A percentile compares a stretch with the other conserved stretches of the same genome.
Evolutionary conservation across 2,113 vertebrate species (phyloP).

Genomic region (Microtus oregoni): DNA sequence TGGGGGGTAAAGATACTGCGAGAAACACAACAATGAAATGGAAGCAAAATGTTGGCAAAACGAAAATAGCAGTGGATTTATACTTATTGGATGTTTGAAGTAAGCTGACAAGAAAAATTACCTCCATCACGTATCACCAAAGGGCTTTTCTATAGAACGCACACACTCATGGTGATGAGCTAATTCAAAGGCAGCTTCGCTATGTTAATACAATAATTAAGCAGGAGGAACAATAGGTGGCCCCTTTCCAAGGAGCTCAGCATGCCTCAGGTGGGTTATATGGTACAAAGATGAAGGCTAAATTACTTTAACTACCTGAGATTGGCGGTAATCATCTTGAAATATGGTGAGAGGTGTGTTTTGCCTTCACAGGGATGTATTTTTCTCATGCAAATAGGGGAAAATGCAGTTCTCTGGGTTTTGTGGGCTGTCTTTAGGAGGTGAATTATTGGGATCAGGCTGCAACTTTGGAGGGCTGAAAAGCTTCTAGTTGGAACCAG

Average conservation of each 20-base stretch:
- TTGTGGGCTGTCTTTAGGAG: constrained; percentile 48
- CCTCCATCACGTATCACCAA: constrained; percentile 60
- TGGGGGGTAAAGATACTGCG: constrained; percentile 49
- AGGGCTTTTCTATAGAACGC: constrained; percentile 58
- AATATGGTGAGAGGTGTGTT: constrained; percentile 52
- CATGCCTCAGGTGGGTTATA: constrained; percentile 64
- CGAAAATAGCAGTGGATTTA: constrained; percentile 73
- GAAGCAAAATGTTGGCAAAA: constrained; percentile 77
- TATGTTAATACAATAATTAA: constrained; percentile 77
- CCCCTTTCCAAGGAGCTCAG: constrained; percentile 12
- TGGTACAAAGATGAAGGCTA: constrained; percentile 67
- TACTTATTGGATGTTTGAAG: constrained; percentile 75
- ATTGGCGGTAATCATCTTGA: constrained; percentile 72
- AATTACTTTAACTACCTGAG: constrained; percentile 77
- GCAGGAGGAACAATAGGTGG: constrained; percentile 50
- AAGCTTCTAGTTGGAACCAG: constrained; percentile 51
- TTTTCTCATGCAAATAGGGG: constrained; percentile 60
- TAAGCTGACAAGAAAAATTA: constrained; percentile 75
- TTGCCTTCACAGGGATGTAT: constrained; percentile 18
- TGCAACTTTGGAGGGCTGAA: constrained; percentile 66
- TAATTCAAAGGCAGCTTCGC: constrained; percentile 69
- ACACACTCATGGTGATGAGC: constrained; percentile 53
- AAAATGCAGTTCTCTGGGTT: constrained; percentile 38
- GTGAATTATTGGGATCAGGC: constrained; percentile 59
- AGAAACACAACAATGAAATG: constrained; percentile 72